Conservation (phyloP, 2,888 invertebrate genomes). For the Ochropleura plecta region DNA sequence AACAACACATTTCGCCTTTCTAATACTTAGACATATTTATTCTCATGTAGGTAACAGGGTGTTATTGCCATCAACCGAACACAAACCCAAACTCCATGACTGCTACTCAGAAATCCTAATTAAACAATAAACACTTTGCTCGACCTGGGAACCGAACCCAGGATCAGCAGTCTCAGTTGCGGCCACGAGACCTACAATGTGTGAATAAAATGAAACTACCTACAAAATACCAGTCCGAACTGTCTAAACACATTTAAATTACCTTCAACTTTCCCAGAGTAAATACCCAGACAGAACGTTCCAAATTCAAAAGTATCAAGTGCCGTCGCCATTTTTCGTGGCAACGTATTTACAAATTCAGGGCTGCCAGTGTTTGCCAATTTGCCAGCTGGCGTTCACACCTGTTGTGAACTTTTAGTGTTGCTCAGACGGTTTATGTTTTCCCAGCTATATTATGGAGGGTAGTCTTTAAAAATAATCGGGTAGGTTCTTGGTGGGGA, state of each 20-base stretch:
- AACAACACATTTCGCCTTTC: neutral
- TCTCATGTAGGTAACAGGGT: neutral
- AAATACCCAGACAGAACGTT: slow-evolving; percentile 19
- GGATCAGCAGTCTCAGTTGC: neutral
- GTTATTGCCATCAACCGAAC: neutral
- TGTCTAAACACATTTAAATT: slow-evolving; percentile 25
- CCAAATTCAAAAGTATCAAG: slow-evolving; percentile 48
- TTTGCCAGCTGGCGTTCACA: slow-evolving; percentile 64
- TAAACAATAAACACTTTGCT: neutral
- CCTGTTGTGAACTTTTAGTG: slow-evolving; percentile 77
- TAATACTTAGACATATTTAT: neutral
- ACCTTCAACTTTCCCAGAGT: neutral
- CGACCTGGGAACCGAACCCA: neutral
- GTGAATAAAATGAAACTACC: neutral
- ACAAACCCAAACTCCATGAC: neutral
- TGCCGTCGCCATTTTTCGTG: slow-evolving; percentile 45
- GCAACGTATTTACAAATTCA: slow-evolving; percentile 58
- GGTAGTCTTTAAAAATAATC: slow-evolving; percentile 33
- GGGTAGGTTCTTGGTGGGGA: slow-evolving; percentile 1
- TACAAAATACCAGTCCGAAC: neutral
- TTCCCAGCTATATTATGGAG: slow-evolving; percentile 24
- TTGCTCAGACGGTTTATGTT: slow-evolving; percentile 52
- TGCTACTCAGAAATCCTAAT: neutral
- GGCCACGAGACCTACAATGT: neutral
- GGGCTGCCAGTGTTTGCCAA: slow-evolving; percentile 57